Evolutionary conservation across 2,113 vertebrate genomes (phyloP).

Genomic region (Cairina moschata): DNA sequence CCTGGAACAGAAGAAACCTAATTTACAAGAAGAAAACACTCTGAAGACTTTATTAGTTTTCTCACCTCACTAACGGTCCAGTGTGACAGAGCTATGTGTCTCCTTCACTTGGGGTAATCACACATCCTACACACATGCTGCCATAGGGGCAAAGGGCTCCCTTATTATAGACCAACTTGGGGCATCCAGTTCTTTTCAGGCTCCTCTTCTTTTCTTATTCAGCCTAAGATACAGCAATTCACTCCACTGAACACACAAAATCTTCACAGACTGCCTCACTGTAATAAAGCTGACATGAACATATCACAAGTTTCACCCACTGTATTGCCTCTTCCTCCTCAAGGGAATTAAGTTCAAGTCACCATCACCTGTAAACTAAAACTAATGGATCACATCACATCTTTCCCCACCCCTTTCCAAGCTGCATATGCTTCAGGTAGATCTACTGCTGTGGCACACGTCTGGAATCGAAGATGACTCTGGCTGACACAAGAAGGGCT

Average conservation of each 20-base stretch:
- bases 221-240: neutral
- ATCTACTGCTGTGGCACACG: neutral
- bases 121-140: neutral
- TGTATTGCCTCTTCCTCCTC: neutral
- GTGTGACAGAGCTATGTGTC: neutral
- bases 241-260: neutral
- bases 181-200: neutral
- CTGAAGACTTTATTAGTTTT: neutral
- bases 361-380: neutral
- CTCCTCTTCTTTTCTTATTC: neutral
- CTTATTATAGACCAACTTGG: accelerated
- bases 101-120: neutral
- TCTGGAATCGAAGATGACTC: neutral
- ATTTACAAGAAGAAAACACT: neutral
- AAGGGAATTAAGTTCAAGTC: neutral
- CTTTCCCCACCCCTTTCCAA: neutral
- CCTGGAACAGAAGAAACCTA: neutral
- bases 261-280: neutral
- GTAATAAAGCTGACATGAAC: neutral
- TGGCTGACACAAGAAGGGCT: neutral
- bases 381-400: neutral
- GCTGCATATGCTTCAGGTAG: neutral
- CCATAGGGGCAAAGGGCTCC: neutral
- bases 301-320: neutral
- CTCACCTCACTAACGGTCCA: neutral